Evolutionary conservation across 2,113 vertebrate species (phyloP).

Genomic region (Natator depressus): DNA sequence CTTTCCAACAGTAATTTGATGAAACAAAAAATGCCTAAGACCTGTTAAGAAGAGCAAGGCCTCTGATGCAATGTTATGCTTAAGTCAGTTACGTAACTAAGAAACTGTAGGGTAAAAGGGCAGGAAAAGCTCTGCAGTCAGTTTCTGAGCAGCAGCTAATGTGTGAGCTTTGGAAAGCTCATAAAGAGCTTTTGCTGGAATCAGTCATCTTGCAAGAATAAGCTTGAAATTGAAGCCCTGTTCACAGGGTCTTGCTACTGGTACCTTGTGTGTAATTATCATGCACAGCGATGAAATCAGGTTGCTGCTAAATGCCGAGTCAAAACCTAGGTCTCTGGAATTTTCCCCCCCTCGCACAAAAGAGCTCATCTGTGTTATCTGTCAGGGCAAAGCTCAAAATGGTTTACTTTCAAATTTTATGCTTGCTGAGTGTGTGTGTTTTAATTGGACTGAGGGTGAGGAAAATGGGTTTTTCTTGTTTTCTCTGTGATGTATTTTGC

Average conservation of each 20-base stretch:
- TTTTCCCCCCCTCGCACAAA: neutral
- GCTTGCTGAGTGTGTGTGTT: fast-evolving
- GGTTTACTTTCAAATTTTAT: neutral
- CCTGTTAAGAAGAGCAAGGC: neutral
- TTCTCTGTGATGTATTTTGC: neutral
- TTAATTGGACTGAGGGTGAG: neutral
- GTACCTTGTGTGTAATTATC: neutral
- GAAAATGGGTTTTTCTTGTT: neutral
- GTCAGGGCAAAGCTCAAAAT: fast-evolving
- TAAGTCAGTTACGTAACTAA: constrained; percentile 54
- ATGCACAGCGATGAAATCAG: neutral
- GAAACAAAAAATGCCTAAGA: neutral
- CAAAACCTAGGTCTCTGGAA: neutral
- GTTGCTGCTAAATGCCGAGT: neutral
- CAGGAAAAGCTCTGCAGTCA: neutral
- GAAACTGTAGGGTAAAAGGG: constrained; percentile 51
- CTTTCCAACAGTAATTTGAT: neutral
- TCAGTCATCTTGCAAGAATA: neutral
- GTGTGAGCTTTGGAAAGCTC: constrained; percentile 44
- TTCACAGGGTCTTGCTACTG: neutral
- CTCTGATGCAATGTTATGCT: neutral
- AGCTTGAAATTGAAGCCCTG: neutral
- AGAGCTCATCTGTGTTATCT: neutral
- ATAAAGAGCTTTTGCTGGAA: constrained; percentile 57
- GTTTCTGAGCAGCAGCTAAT: neutral